Conservation (phyloP, 1,140 invertebrate genomes). For the Odontomachus brunneus region DNA sequence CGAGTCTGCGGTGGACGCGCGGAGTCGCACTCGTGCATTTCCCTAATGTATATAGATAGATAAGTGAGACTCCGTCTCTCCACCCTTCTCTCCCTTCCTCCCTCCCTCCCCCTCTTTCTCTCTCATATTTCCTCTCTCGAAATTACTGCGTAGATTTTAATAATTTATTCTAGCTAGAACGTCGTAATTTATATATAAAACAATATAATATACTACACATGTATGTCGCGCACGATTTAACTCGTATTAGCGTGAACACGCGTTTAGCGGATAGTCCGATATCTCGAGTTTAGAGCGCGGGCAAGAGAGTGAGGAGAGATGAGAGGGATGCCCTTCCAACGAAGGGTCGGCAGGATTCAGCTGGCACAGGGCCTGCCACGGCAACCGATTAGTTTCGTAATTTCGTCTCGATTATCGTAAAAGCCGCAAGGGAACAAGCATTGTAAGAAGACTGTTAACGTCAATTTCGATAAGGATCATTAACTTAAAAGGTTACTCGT, state of each 20-base stretch:
- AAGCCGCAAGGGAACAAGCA: constrained; percentile 82
- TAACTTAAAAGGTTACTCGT: constrained; percentile 77
- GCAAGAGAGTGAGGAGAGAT: neutral
- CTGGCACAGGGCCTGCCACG: constrained; percentile 20
- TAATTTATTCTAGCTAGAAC: constrained; percentile 83
- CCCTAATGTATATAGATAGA: constrained; percentile 83
- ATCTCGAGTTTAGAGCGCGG: constrained; percentile 34
- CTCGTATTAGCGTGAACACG: constrained; percentile 50
- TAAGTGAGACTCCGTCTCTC: constrained; percentile 6
- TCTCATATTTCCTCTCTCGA: constrained; percentile 33
- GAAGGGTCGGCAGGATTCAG: constrained; percentile 17
- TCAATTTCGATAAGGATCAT: constrained; percentile 84
- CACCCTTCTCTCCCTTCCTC: constrained; percentile 9
- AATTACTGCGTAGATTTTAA: constrained; percentile 73
- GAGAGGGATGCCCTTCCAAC: neutral
- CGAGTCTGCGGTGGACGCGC: constrained; percentile 16
- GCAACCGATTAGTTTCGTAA: constrained; percentile 78
- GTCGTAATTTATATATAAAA: constrained; percentile 47
- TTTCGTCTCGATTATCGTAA: constrained; percentile 78
- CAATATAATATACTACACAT: constrained; percentile 30
- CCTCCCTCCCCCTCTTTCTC: constrained; percentile 21
- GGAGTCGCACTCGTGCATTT: constrained; percentile 31
- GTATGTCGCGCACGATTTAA: constrained; percentile 47
- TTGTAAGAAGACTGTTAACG: constrained; percentile 84
- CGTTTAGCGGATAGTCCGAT: constrained; percentile 35